These are phyloP conservation scores for Eupithecia exiguata DNA, from an alignment of 2,888 invertebrate genomes.

Conservation along the genomic window DNA sequence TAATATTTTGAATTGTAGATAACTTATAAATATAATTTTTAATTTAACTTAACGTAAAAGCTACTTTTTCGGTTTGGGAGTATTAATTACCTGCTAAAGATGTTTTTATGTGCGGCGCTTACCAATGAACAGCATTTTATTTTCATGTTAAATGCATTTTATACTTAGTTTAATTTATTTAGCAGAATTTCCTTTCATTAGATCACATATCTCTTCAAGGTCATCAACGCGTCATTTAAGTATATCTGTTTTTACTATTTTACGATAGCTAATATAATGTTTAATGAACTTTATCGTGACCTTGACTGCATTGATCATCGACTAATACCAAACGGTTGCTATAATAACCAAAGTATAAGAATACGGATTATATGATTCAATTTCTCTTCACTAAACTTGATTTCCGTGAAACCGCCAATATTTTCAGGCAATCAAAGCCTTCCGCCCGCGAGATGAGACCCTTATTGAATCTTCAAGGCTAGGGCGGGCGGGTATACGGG, in stretches of 20 bases:
- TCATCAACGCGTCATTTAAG: background rate
- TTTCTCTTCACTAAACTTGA: background rate
- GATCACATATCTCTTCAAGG: background rate
- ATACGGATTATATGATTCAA: conserved; percentile 1
- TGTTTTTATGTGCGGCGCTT: background rate
- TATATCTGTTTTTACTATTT: no score
- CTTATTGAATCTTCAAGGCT: conserved; percentile 24
- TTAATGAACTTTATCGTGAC: background rate
- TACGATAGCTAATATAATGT: background rate
- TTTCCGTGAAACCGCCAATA: background rate
- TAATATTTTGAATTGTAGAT: no score
- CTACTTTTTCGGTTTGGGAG: background rate
- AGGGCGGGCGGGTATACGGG: background rate
- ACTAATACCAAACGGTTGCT: background rate
- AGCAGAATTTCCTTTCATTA: background rate
- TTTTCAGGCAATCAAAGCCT: conserved; percentile 12
- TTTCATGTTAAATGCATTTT: background rate
- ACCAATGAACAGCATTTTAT: background rate
- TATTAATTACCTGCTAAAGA: background rate
- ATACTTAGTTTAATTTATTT: background rate
- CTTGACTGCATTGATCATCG: background rate
- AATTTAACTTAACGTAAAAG: background rate
- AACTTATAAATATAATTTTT: no score
- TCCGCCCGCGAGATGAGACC: conserved; percentile 15
- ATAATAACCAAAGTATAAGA: background rate